Conservation (phyloP, 2,888 invertebrate genomes). For the Iselma pallidipennis region DNA sequence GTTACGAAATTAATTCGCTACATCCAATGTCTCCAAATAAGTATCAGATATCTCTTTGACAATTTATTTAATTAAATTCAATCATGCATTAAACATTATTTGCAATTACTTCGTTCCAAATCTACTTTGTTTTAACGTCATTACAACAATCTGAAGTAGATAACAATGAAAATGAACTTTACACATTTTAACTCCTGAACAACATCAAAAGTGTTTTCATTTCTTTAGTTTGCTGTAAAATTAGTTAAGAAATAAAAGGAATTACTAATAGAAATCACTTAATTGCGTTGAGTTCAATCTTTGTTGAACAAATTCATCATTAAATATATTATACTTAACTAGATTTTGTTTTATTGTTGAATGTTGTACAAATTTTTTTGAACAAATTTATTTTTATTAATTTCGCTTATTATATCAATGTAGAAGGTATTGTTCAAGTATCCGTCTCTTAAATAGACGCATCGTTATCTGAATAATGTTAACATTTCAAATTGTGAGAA, state of each 20-base stretch:
- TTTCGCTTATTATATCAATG: constrained; percentile 14
- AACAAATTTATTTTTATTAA: too few species aligned
- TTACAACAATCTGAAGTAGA: constrained; percentile 39
- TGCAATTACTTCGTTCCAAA: constrained; percentile 42
- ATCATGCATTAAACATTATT: constrained; percentile 45
- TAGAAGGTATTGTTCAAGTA: constrained; percentile 8
- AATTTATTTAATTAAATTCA: constrained; percentile 48
- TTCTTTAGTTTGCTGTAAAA: not conserved
- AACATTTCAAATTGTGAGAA: constrained; percentile 40
- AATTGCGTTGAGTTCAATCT: too few species aligned
- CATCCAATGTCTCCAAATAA: not conserved
- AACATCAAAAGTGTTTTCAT: not conserved
- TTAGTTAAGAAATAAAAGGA: too few species aligned
- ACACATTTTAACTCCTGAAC: constrained; percentile 35
- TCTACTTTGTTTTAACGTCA: constrained; percentile 49
- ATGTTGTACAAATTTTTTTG: too few species aligned
- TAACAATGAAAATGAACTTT: constrained; percentile 39
- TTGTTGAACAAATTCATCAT: too few species aligned
- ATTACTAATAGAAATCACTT: too few species aligned
- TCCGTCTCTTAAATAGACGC: constrained; percentile 33
- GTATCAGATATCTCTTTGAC: constrained; percentile 7
- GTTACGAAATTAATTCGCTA: not conserved
- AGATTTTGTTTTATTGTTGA: too few species aligned
- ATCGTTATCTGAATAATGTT: constrained; percentile 41
- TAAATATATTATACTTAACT: too few species aligned